Base-by-base conservation (phyloP, 2,113 vertebrate genomes). In the Paramisgurnus dabryanus region DNA sequence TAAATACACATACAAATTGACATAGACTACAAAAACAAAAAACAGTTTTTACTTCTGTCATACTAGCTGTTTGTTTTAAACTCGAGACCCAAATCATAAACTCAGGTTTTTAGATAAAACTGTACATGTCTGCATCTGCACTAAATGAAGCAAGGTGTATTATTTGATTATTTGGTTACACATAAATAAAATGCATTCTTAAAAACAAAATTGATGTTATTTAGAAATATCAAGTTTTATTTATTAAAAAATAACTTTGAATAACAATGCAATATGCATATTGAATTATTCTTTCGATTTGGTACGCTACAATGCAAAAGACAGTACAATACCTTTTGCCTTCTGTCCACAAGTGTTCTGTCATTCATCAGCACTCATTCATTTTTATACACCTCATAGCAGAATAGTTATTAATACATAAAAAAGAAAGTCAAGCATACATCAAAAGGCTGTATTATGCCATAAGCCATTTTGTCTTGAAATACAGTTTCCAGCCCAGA, bases 221-320 rank as follows among this genome's bases (percentile, higher is more conserved):
- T 76, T 55, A 75, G 71, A 86, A 83, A 80, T 83, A 85, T 86
- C 61, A 81, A 27, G 61, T 55, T 68, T 87, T 87, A 90, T 89
- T 89, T 90, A 83, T 84, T 89, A 74, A 87, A 90, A 91, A 92
- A 92, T 90, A 89, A 70, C 65, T 83, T 81, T 88, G 81, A 86
- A 86, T 85, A 85, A 39, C 55, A 84, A 88, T 87, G 74, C 82
- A 88, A 85, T 85, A 83, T 83, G 83, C 81, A 87, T 78, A 86
- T 61, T 83, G 80, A 41, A 85, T 86, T 79, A 82, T 84, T 81
- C 70, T 8, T 53, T 85, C 67, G 45, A 67, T 83, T 79, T 34
- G 40, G 18, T 82, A 83, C 65, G 80, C 22, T 82, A 82, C 87
- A 86, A 65, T 80, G 61, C 81, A 82, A 55, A 76, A 80, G 60